These are phyloP conservation scores for Hypomecis punctinalis DNA, from an alignment of 2,888 invertebrate species.

Conservation along the genomic window DNA sequence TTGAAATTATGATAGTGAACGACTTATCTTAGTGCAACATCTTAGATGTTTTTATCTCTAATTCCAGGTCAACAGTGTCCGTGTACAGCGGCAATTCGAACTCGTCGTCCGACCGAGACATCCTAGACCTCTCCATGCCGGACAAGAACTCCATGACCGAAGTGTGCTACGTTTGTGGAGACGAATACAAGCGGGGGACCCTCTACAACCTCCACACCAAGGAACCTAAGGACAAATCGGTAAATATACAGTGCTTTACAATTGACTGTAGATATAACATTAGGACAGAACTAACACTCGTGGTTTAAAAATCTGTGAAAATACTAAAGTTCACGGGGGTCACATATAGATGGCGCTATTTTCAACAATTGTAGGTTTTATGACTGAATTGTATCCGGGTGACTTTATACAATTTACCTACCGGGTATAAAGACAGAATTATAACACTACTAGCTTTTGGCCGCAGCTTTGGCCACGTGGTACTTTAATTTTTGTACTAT, in stretches of 20 bases:
- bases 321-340: too few species aligned
- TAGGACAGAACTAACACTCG: too few species aligned
- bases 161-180: slow-evolving; percentile 96
- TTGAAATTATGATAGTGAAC: too few species aligned
- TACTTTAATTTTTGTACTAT: too few species aligned
- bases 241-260: slow-evolving; percentile 41
- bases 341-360: slow-evolving; percentile 29
- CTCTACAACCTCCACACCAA: slow-evolving; percentile 88
- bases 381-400: too few species aligned
- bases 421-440: too few species aligned
- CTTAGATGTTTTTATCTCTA: neutral
- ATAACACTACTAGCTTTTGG: too few species aligned
- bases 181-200: slow-evolving; percentile 93
- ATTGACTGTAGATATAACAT: too few species aligned
- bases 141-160: slow-evolving; percentile 96
- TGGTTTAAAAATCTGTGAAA: too few species aligned
- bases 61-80: slow-evolving; percentile 79
- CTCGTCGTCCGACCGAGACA: slow-evolving; percentile 90
- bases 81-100: slow-evolving; percentile 82
- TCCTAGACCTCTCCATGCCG: slow-evolving; percentile 95
- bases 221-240: slow-evolving; percentile 83
- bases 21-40: too few species aligned
- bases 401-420: too few species aligned
- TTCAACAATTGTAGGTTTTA: neutral
- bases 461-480: too few species aligned